These are phyloP conservation scores for Platysternon megacephalum DNA, from an alignment of 2,113 vertebrate species.

Conservation along the genomic window DNA sequence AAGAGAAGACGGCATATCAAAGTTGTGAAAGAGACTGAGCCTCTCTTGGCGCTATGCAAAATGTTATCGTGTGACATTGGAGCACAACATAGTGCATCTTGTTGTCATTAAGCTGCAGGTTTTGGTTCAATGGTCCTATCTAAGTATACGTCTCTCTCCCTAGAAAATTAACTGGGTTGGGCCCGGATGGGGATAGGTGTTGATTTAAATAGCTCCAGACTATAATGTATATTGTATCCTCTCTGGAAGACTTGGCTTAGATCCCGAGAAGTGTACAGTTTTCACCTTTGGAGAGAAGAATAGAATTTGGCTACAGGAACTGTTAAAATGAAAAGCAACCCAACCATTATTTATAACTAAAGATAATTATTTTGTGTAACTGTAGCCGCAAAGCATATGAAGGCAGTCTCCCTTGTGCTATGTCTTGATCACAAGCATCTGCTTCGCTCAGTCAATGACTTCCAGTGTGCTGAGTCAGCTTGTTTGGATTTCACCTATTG, in stretches of 20 bases:
- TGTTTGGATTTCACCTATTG: rapidly evolving
- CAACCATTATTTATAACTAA: background rate
- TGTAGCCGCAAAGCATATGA: background rate
- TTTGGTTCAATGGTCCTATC: background rate
- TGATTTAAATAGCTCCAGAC: background rate
- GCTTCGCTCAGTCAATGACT: background rate
- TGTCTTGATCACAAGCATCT: background rate
- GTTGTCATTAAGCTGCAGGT: background rate
- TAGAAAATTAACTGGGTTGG: background rate
- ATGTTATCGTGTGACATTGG: background rate
- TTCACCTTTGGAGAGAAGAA: background rate
- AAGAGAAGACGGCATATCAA: background rate
- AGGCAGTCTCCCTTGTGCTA: rapidly evolving
- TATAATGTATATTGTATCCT: background rate
- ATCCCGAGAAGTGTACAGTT: background rate
- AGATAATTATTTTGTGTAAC: background rate
- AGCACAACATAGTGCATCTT: background rate
- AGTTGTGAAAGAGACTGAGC: rapidly evolving
- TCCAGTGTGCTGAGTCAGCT: rapidly evolving
- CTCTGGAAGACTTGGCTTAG: background rate
- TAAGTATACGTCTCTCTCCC: background rate
- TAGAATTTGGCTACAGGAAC: background rate
- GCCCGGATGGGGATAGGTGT: background rate
- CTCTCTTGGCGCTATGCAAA: background rate
- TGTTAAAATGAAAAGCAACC: background rate